A percentile compares a stretch with the other conserved stretches of the same genome.
phyloP scores from a whole-genome alignment of 1,140 invertebrate species.

The Zaprionus taronus region DNA sequence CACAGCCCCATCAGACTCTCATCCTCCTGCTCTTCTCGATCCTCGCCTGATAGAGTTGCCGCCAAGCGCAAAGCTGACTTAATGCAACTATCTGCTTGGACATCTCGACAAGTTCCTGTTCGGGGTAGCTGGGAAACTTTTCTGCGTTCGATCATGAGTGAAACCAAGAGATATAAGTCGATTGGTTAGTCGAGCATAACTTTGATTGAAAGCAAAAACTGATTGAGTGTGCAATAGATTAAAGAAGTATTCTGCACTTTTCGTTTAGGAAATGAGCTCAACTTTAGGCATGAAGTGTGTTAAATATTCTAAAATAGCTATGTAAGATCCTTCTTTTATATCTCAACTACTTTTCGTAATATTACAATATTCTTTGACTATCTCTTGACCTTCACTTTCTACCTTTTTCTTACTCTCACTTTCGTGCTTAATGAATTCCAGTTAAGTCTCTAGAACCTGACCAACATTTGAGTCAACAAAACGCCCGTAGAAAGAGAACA shows the following conservation, averaged over 20 bases:
- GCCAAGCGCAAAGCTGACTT: constrained; percentile 6
- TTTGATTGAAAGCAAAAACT: background rate
- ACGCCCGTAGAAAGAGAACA: constrained; percentile 15
- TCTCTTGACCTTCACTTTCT: constrained; percentile 14
- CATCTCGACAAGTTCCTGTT: constrained; percentile 23
- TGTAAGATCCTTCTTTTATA: background rate
- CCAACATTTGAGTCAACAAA: constrained; percentile 29
- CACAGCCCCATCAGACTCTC: constrained; percentile 40
- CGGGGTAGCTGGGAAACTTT: background rate
- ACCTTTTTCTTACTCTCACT: constrained; percentile 28
- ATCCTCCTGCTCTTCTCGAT: background rate
- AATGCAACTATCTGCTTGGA: constrained; percentile 8
- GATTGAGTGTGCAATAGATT: background rate
- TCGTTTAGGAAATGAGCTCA: background rate
- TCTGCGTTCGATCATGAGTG: background rate
- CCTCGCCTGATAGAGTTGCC: background rate
- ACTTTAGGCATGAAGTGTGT: background rate
- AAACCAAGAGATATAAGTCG: background rate
- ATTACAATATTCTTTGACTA: background rate
- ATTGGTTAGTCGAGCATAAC: background rate
- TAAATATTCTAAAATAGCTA: background rate
- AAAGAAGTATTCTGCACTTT: background rate
- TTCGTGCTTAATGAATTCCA: background rate
- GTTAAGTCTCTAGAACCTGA: constrained; percentile 1
- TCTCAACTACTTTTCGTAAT: background rate